Percentiles rank a stretch among this genome's conserved stretches.
Conservation (phyloP, 2,797 vertebrate genomes). For the Hippoglossus hippoglossus region DNA sequence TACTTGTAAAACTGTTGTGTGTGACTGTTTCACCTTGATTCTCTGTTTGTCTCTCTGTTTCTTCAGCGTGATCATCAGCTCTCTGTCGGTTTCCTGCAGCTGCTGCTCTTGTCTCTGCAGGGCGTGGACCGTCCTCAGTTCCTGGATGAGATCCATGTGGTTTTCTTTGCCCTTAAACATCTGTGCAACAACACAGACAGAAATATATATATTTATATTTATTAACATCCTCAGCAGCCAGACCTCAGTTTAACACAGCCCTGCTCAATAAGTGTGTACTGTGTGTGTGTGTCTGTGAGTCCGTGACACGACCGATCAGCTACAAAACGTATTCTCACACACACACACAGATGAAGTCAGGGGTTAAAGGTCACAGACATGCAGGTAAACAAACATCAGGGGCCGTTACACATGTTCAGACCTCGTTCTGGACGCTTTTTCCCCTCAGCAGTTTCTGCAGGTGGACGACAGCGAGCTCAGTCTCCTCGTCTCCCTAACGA, state of each 20-base stretch:
- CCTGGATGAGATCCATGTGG: constrained; percentile 87
- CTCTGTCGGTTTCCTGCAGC: constrained; percentile 83
- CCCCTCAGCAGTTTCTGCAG: constrained; percentile 93
- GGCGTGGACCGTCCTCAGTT: constrained; percentile 87
- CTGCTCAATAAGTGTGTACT: no score
- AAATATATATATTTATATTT: not conserved
- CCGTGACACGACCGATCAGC: no score
- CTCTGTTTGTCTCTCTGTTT: constrained; percentile 77
- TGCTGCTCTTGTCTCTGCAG: constrained; percentile 87
- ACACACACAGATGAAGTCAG: no score
- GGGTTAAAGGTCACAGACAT: not conserved
- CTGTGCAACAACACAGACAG: constrained; percentile 69
- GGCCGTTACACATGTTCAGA: constrained; percentile 51
- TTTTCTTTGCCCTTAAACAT: constrained; percentile 92
- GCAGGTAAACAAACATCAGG: not conserved
- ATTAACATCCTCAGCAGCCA: no score
- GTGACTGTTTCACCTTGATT: constrained; percentile 79
- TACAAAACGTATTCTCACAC: no score
- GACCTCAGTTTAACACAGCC: no score
- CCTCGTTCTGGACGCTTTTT: constrained; percentile 89
- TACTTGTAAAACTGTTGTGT: not conserved
- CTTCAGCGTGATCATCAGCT: constrained; percentile 80
- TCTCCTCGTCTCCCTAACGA: constrained; percentile 89
- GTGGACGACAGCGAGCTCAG: constrained; percentile 88
- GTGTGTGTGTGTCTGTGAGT: no score